Conservation (phyloP, 2,113 vertebrate genomes). For the Rostratula benghalensis region DNA sequence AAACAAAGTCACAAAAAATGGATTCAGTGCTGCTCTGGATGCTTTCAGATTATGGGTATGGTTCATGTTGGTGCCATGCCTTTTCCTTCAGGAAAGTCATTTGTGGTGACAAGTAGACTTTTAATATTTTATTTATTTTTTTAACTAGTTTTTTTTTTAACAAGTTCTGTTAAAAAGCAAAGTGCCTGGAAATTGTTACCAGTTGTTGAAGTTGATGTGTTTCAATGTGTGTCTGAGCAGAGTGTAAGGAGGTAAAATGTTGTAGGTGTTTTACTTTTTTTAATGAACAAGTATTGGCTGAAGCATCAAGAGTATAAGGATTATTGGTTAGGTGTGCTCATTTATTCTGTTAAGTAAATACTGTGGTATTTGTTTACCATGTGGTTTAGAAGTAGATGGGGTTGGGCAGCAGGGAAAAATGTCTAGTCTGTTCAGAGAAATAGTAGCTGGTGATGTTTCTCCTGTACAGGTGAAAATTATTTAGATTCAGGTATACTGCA, state of each 20-base stretch:
- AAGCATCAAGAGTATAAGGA: neutral
- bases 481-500: neutral
- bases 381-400: neutral
- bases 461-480: neutral
- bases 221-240: neutral
- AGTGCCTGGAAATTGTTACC: neutral
- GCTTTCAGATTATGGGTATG: neutral
- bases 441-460: neutral
- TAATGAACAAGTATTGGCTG: neutral
- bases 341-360: neutral
- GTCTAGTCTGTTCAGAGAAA: neutral
- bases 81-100: neutral
- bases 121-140: neutral
- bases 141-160: neutral
- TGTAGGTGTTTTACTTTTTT: neutral
- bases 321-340: neutral
- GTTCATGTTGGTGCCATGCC: neutral
- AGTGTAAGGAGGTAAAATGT: neutral
- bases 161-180: neutral
- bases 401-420: neutral
- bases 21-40: neutral
- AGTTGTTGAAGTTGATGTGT: neutral
- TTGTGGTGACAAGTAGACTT: neutral
- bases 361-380: neutral
- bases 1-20: slow-evolving; percentile 24